phyloP scores from a whole-genome alignment of 2,888 invertebrate genomes.

The Hypomecis punctinalis region DNA sequence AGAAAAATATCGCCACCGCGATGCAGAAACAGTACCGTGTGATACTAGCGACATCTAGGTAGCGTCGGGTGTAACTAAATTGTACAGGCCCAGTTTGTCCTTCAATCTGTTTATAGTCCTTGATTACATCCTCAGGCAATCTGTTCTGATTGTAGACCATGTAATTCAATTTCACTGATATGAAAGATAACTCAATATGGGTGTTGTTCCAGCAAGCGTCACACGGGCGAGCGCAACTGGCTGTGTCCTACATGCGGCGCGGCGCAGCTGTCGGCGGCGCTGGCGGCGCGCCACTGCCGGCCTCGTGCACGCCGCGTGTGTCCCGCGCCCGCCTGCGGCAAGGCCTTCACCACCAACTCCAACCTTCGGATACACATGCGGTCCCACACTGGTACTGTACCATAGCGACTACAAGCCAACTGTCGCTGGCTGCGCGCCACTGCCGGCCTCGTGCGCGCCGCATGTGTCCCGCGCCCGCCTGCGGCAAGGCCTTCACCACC shows the following conservation, averaged over 20 bases:
- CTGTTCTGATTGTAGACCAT: too few species aligned
- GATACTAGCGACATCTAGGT: too few species aligned
- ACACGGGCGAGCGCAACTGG: constrained; percentile 55
- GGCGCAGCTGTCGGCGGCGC: constrained; percentile 52
- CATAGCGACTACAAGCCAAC: too few species aligned
- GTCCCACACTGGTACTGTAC: constrained; percentile 57
- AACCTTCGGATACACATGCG: constrained; percentile 64
- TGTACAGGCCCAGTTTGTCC: too few species aligned
- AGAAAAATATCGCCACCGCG: too few species aligned
- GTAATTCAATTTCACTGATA: too few species aligned
- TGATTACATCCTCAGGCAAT: too few species aligned
- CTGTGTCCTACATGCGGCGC: constrained; percentile 56
- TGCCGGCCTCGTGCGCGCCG: constrained; percentile 54
- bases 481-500: constrained; percentile 62
- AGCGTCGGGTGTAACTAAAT: too few species aligned
- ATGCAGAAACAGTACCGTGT: too few species aligned
- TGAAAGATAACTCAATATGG: too few species aligned
- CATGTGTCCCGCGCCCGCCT: constrained; percentile 54
- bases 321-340: constrained; percentile 55
- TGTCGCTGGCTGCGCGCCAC: constrained; percentile 57
- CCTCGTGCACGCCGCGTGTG: constrained; percentile 53
- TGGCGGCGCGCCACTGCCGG: constrained; percentile 57
- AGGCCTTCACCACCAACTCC: constrained; percentile 61
- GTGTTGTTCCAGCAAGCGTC: constrained; percentile 54
- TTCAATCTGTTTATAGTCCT: too few species aligned